Conservation (phyloP, 2,113 vertebrate genomes). For the Platanista minor region DNA sequence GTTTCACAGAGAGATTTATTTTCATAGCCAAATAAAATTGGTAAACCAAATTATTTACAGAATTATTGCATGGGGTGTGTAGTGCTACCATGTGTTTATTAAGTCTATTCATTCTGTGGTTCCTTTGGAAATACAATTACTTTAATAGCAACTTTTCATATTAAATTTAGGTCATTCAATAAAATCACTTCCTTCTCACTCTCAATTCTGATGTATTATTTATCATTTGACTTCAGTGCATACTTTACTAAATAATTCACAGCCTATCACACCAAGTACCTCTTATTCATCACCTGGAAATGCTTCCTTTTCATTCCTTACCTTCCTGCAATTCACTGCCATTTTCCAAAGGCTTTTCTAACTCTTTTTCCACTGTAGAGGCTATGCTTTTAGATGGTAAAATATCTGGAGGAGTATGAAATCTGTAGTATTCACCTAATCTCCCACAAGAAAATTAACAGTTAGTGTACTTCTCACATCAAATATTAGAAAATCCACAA, state of each 20-base stretch:
- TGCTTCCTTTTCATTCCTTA: constrained; percentile 52
- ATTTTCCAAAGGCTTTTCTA: constrained; percentile 68
- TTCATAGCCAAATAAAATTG: not conserved
- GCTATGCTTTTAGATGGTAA: constrained; percentile 34
- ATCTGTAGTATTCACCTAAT: constrained; percentile 81
- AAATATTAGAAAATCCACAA: constrained; percentile 15
- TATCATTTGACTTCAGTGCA: not conserved
- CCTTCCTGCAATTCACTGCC: constrained; percentile 77
- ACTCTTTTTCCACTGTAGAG: constrained; percentile 56
- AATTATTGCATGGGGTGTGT: not conserved
- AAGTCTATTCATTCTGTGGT: not conserved
- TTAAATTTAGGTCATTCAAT: not conserved
- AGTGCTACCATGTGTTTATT: not conserved
- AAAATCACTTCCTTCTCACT: not conserved
- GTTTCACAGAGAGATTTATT: not conserved
- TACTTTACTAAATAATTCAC: constrained; percentile 35
- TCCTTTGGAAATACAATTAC: not conserved
- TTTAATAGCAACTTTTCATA: not conserved
- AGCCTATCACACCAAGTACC: not conserved
- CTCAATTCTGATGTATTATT: constrained; percentile 14
- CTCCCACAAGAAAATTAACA: not conserved
- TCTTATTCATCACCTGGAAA: not conserved
- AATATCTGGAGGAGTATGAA: constrained; percentile 60
- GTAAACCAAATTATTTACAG: not conserved
- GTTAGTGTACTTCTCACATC: constrained; percentile 35